Evolutionary conservation across 2,113 vertebrate species (phyloP).

Genomic region (Pimephales promelas): DNA sequence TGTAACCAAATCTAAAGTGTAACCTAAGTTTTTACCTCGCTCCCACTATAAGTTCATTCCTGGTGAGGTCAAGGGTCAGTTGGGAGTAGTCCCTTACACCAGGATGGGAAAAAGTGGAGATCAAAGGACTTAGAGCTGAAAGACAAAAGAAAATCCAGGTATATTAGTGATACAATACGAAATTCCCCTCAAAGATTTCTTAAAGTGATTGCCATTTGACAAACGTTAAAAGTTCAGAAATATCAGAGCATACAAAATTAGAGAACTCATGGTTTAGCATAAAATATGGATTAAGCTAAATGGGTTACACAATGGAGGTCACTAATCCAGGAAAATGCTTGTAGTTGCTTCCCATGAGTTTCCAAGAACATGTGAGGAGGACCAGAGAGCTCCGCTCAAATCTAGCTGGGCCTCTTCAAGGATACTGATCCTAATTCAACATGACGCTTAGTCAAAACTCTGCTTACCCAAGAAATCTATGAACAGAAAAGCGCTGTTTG

Average conservation of each 20-base stretch:
- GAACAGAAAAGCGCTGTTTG: constrained; percentile 51
- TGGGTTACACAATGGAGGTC: constrained; percentile 1
- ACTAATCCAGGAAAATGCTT: not conserved
- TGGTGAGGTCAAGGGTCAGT: constrained; percentile 91
- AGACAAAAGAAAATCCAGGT: constrained; percentile 19
- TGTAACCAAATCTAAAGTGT: too few relatives aligned
- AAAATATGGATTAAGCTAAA: constrained; percentile 4
- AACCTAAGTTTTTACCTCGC: constrained; percentile 84
- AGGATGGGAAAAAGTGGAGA: constrained; percentile 88
- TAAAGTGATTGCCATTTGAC: not conserved
- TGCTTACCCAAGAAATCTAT: constrained; percentile 27
- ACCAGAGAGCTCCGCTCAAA: constrained; percentile 62
- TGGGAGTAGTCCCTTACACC: constrained; percentile 93
- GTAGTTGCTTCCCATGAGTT: constrained; percentile 1
- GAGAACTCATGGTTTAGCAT: not conserved
- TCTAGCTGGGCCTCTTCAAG: constrained; percentile 53
- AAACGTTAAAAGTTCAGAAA: not conserved
- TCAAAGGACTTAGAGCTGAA: constrained; percentile 91
- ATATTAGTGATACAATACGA: not conserved
- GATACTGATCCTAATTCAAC: constrained; percentile 61
- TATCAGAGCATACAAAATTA: not conserved
- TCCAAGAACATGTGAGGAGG: constrained; percentile 17
- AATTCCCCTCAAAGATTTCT: not conserved
- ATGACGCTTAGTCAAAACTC: constrained; percentile 67
- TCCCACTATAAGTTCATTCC: constrained; percentile 97